Conservation (phyloP, 1,140 invertebrate species). For the Myzus persicae region DNA sequence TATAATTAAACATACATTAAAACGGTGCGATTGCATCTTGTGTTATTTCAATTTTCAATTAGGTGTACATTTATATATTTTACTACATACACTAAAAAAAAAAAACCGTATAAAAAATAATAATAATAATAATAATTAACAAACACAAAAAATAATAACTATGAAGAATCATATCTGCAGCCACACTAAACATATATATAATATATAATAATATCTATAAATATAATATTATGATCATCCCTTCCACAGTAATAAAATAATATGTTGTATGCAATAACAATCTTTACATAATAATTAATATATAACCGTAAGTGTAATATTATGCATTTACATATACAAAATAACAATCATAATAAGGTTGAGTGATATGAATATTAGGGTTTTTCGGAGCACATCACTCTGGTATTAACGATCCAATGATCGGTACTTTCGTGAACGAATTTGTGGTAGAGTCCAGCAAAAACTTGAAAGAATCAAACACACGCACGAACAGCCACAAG, state of each 20-base stretch:
- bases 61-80: no score
- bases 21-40: neutral
- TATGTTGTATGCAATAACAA: neutral
- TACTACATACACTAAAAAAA: neutral
- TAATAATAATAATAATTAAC: no score
- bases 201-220: slow-evolving; percentile 1
- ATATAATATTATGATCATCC: neutral
- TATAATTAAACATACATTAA: neutral
- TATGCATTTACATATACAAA: neutral
- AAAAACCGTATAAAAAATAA: neutral
- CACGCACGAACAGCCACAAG: neutral
- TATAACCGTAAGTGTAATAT: neutral
- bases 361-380: neutral
- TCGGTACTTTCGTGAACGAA: slow-evolving; percentile 7
- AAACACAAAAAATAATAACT: neutral
- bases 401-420: slow-evolving; percentile 28
- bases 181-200: neutral
- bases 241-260: neutral
- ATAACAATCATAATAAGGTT: neutral
- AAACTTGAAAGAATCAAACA: slow-evolving; percentile 13
- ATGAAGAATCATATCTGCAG: neutral
- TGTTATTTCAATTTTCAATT: neutral
- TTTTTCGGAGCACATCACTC: neutral
- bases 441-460: neutral
- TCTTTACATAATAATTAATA: neutral